These are phyloP conservation scores for Trichosurus vulpecula DNA, from an alignment of 2,797 vertebrate species.

Conservation along the genomic window DNA sequence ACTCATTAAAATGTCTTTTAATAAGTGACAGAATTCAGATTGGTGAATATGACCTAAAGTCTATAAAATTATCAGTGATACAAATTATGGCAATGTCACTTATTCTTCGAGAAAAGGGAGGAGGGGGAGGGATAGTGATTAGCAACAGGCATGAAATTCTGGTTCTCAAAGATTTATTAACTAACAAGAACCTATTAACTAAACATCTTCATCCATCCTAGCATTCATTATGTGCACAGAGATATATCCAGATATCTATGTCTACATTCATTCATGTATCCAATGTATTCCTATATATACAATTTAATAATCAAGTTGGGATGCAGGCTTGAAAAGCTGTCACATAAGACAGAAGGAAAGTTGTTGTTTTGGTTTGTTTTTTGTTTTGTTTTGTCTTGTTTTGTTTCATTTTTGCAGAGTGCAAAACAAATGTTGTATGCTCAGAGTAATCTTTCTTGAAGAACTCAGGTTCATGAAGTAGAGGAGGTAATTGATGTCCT, in stretches of 20 bases:
- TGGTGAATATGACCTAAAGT: background rate
- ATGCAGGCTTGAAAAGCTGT: background rate
- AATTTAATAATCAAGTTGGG: background rate
- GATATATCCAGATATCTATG: background rate
- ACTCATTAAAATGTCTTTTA: background rate
- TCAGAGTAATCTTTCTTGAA: background rate
- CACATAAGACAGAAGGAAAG: background rate
- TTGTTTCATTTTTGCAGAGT: background rate
- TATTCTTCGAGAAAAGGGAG: background rate
- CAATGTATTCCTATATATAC: background rate
- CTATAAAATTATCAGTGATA: background rate
- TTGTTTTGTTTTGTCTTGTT: no score
- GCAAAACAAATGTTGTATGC: background rate
- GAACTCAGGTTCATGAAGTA: background rate
- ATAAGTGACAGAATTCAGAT: background rate
- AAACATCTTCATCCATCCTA: background rate
- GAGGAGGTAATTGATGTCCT: background rate
- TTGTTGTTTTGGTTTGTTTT: no score
- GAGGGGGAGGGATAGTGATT: background rate
- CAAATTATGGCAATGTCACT: background rate
- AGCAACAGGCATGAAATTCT: background rate
- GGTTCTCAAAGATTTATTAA: background rate
- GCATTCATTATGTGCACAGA: background rate
- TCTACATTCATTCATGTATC: background rate
- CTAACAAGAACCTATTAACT: background rate